Percentiles rank a stretch among this genome's conserved stretches.
These are phyloP conservation scores for Pseudorectes ferrugineus DNA, from an alignment of 2,113 vertebrate species.

Conservation along the genomic window DNA sequence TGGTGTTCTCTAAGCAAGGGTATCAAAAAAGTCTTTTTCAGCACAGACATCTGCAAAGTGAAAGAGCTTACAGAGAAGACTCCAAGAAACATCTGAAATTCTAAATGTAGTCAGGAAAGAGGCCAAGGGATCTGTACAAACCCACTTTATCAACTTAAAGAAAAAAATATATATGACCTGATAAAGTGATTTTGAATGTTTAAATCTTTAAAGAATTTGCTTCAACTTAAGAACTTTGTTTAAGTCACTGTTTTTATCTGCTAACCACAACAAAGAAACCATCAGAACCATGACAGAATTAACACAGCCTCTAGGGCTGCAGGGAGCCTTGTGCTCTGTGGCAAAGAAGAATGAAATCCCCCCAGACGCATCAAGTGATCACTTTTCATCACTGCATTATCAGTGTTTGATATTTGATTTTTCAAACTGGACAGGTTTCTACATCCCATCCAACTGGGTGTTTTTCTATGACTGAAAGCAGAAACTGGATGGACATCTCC, in stretches of 20 bases:
- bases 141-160: background rate
- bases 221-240: background rate
- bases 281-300: background rate
- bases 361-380: background rate
- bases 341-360: background rate
- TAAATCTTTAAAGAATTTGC: background rate
- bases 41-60: background rate
- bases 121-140: background rate
- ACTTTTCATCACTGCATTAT: background rate
- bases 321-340: background rate
- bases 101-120: background rate
- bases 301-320: background rate
- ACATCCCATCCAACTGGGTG: background rate
- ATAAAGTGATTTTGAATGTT: background rate
- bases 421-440: background rate
- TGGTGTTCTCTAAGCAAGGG: background rate
- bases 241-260: background rate
- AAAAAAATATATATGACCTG: background rate
- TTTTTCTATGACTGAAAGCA: background rate
- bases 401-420: background rate
- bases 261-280: background rate
- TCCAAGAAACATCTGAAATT: background rate
- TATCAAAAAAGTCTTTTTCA: background rate
- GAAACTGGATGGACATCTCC: background rate
- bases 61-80: background rate